A percentile compares a stretch with the other conserved stretches of the same genome.
These are phyloP conservation scores for Agrypnia vestita DNA, from an alignment of 1,140 invertebrate species.

Conservation along the genomic window DNA sequence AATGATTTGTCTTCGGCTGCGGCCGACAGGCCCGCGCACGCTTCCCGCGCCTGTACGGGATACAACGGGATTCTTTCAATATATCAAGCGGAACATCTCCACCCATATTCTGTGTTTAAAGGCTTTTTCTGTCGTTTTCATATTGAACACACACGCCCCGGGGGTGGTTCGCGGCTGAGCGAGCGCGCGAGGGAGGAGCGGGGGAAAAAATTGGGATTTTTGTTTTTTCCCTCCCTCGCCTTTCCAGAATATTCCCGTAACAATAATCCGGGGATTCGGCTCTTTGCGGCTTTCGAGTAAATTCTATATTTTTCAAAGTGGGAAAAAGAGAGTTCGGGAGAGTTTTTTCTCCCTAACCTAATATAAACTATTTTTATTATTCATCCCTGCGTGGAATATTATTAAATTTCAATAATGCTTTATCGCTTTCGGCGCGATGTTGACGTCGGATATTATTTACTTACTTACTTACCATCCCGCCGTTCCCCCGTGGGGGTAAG, in stretches of 20 bases:
- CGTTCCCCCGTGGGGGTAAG: no score
- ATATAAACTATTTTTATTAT: neutral
- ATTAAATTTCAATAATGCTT: no score
- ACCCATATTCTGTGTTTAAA: conserved; percentile 49
- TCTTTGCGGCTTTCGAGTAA: conserved; percentile 8
- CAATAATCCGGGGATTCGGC: conserved; percentile 15
- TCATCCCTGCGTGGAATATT: neutral
- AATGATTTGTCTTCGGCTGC: conserved; percentile 16
- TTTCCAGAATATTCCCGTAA: neutral
- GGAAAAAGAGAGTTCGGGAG: neutral
- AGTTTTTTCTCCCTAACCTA: neutral
- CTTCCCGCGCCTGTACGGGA: neutral
- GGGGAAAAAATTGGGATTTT: conserved; percentile 50
- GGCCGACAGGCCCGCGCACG: neutral
- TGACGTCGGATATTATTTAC: no score
- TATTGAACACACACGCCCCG: conserved; percentile 50
- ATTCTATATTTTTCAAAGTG: neutral
- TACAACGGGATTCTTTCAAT: conserved; percentile 14
- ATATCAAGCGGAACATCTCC: conserved; percentile 21
- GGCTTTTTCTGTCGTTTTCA: conserved; percentile 57
- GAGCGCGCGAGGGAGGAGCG: conserved; percentile 42
- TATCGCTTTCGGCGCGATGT: no score
- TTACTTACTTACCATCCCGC: no score
- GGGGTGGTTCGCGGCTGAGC: conserved; percentile 48
- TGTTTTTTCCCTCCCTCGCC: conserved; percentile 22